Conservation (phyloP, 37 sponge, comb jelly and placozoan genomes). For the Aphrocallistes beatrix region DNA sequence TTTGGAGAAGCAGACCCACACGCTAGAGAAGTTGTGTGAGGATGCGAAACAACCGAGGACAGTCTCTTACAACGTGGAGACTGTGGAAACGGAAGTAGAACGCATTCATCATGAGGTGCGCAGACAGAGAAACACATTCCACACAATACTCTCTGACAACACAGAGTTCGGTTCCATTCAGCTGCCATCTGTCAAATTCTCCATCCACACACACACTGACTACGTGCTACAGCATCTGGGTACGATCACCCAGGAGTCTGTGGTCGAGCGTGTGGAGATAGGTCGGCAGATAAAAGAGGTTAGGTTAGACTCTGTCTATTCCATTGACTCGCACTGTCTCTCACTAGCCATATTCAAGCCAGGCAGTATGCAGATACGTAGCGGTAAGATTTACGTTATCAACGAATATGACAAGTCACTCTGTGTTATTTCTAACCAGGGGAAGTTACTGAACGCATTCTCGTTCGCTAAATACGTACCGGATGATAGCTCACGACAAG, state of each 20-base stretch:
- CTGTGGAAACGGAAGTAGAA: not conserved
- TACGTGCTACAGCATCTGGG: not conserved
- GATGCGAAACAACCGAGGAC: not conserved
- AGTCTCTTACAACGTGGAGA: not conserved
- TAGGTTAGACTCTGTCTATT: not conserved
- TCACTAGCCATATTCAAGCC: conserved; percentile 6
- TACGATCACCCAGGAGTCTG: not conserved
- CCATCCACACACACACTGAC: not conserved
- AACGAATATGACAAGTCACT: conserved; percentile 1
- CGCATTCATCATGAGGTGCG: not conserved
- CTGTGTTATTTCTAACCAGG: conserved; percentile 4
- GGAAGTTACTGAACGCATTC: not conserved
- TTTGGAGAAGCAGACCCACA: not conserved
- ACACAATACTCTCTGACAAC: not conserved
- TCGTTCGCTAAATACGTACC: conserved; percentile 3
- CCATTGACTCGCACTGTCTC: not conserved
- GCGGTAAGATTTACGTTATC: conserved; percentile 3
- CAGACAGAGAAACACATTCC: not conserved
- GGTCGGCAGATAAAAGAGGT: not conserved
- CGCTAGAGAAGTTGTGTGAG: not conserved
- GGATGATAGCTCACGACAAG: not conserved
- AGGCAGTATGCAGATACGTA: conserved; percentile 11
- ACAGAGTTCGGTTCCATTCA: not conserved
- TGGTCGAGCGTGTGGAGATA: not conserved
- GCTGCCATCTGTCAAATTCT: not conserved